Conservation (phyloP, 2,888 invertebrate genomes). For the Nephrocerus scutellatus region DNA sequence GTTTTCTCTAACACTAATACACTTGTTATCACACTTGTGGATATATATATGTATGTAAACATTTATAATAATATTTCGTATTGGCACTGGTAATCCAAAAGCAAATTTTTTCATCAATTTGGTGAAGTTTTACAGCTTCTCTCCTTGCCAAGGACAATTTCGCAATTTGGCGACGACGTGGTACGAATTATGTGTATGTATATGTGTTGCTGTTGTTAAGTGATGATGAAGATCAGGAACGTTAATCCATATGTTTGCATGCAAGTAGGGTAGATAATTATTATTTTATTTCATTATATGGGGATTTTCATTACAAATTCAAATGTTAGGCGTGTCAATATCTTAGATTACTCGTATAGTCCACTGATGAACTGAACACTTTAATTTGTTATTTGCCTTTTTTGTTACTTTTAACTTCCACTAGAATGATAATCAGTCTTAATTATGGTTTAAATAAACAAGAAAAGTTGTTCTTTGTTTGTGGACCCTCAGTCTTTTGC, state of each 20-base stretch:
- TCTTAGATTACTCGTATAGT: conserved; percentile 6
- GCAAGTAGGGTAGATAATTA: conserved; percentile 1
- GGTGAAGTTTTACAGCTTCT: too few relatives aligned
- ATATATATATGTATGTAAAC: conserved; percentile 4
- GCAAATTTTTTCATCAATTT: conserved; percentile 1
- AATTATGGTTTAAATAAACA: conserved; percentile 6
- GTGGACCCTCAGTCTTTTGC: background rate
- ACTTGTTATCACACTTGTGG: background rate
- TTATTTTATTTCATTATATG: conserved; percentile 1
- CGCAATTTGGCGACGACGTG: too few relatives aligned
- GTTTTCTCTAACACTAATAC: too few relatives aligned
- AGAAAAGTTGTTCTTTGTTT: background rate
- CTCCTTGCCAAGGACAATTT: too few relatives aligned
- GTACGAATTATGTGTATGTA: conserved; percentile 20
- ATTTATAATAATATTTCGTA: conserved; percentile 5
- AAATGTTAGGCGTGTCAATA: conserved; percentile 21
- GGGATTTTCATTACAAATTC: conserved; percentile 28
- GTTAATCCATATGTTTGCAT: conserved; percentile 38
- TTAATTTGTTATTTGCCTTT: background rate
- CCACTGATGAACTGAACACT: background rate
- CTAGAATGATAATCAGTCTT: conserved; percentile 5
- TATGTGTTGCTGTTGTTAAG: conserved; percentile 18
- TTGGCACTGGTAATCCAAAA: conserved; percentile 47
- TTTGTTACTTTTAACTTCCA: conserved; percentile 1
- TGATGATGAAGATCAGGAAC: conserved; percentile 33